Evolutionary conservation across 2,113 vertebrate genomes (phyloP), one percentile per base, ranked within the genome.

Genomic region (Okapia johnstoni): DNA sequence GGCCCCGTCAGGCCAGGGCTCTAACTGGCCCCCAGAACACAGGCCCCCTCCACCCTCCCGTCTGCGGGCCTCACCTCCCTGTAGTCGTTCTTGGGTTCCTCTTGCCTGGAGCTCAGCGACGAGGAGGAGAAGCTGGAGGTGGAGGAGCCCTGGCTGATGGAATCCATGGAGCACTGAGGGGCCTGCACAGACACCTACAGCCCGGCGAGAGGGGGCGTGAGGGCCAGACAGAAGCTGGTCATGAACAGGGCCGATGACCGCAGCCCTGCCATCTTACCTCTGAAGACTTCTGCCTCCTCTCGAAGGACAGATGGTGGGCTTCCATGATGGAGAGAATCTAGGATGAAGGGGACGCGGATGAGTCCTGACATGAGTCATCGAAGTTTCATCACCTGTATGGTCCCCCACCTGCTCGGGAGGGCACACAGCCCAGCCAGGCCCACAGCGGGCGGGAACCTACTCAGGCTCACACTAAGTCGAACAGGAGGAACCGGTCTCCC

Each of bases 251-350:
- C 10, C 33, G 6, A 14, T 7, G 0, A 4, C 26, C 33, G 15
- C 87, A 9, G 55, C 63, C 50, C 7, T 1, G 16, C 1, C 15
- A 2, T 84, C 96, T 99, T 98, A 99, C 99, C 97, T 99, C 98
- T 10, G 98, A 97, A 93, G 98, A 97, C 89, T 98, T 98, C 60
- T 98, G 98, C 95, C 98, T 98, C 98, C 95, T 99, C 92, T 99
- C 99, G n/a, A 98, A 98, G 0, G 97, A 94, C 6, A 98, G 97
- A 57, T 97, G 99, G 57, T 97, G 98, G 48, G 98, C 98, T 98
- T 99, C 99, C 98, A 99, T 98, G 97, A 99, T n/a, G 0, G 99
- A 98, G 89, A 99, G 97, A 98, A 99, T 99, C 99, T 99, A 86
- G 83, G 97, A 46, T 83, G 8, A 87, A 94, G 79, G 61, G 94